Evolutionary conservation across 1,140 invertebrate genomes (phyloP), one percentile per base, ranked within the genome.

Genomic region (Camponotus floridanus): DNA sequence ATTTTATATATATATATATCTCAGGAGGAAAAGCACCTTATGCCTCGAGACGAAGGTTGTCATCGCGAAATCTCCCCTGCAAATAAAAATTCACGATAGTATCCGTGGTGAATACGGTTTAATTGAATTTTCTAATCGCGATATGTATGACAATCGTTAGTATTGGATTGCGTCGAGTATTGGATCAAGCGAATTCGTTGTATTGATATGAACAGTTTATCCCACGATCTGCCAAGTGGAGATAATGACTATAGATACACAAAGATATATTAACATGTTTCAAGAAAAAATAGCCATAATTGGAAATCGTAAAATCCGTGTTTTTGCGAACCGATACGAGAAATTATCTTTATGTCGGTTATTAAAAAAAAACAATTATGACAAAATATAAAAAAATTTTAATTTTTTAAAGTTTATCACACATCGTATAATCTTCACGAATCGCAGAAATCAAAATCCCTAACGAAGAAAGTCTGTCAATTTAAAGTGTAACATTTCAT

Each of bases 81-180:
- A 90, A 90, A 90, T 73, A 90, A 42, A 48, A 26, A 57, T 7
- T 18, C 3, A 36, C 42, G 67, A 86, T 71, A 86, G 74, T n/a
- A 70, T 84, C 36, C 59, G 33, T 21, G 48, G 51, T 15, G 48
- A 51, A 36, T 31, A 68, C 39, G 45, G 7, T 74, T 87, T 90
- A 87, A 89, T 87, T 89, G 45, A 79, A 90, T 84, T 84, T 62
- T 65, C n/a, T 73, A 83, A 83, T 89, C 88, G 84, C 21, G 11
- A 21, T 39, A 39, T 18, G 48, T 15, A 51, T 11, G 26, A 2
- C 26, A 36, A 76, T 88, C 33, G 70, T 57, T 31, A 64, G 39
- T 45, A 45, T 18, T 11, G 15, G 21, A 64, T 76, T 78, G 42
- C 59, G n/a, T 45, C n/a, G 33, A 26, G 26, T 26, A 26, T 26